Base-by-base conservation (phyloP, 2,113 vertebrate genomes). In the Synchiropus splendidus region DNA sequence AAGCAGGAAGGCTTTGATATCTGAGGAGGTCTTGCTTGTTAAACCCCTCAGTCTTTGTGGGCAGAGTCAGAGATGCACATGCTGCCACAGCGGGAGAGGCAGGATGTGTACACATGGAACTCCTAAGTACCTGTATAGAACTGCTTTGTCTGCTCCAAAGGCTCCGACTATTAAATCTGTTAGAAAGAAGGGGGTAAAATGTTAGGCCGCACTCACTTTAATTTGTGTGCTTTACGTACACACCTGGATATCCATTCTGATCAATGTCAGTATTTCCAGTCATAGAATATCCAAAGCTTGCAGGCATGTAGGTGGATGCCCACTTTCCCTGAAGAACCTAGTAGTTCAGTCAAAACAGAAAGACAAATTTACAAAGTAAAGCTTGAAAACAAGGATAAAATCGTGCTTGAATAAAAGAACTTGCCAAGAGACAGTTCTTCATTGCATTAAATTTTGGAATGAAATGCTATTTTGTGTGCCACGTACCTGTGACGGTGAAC, bases 281-380 rank as follows among this genome's bases (percentile, higher is more conserved):
- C 83, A 98, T 82, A 0, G 95, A 83, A 67, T 98, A 98, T 1
- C 95, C 95, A 45, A 98, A 98, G 73, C 95, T 98, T 8, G 94
- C 81, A 0, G 95, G 95, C 90, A 93, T 92, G 18, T 79, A 83
- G 50, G 77, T 80, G 46, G 91, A 90, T 0, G 89, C 87, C 95
- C 95, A 97, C 39, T 82, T 87, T 1, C 94, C 95, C 75, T 89
- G 82, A 1, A 98, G 84, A 37, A 89, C 36, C 33, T 98, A 59
- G 4, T 10, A 5, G n/a, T n/a, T n/a, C n/a, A n/a, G n/a, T n/a
- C 14, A 32, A 2, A 9, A 12, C 31, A 14, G 12, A 27, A 27
- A 27, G 8, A 27, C 21, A 27, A 27, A 27, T 27, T 27, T 27
- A 8, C 8, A 27, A 8, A 8, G 21, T 27, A 5, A 27, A 27